Conservation (phyloP, 2,113 vertebrate genomes). For the Dromaius novaehollandiae region DNA sequence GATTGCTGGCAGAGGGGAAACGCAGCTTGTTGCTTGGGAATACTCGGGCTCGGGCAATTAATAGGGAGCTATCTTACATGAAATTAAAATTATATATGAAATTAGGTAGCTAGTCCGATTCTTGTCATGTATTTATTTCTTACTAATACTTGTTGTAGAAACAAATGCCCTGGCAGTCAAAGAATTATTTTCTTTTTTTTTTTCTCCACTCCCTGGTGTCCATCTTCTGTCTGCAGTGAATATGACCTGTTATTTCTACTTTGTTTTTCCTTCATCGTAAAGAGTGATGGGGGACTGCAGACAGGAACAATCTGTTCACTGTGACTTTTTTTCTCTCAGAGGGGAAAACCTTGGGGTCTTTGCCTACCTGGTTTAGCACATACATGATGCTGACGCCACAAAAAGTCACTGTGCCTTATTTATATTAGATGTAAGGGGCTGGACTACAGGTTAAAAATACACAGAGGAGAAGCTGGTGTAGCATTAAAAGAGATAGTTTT, state of each 20-base stretch:
- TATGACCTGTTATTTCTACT: background rate
- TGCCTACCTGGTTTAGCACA: background rate
- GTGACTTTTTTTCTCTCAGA: background rate
- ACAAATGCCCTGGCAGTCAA: background rate
- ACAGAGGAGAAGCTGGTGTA: background rate
- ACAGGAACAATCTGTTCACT: background rate
- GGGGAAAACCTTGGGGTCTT: background rate
- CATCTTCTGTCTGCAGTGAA: fast-evolving
- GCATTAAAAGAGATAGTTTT: background rate
- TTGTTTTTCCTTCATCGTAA: background rate
- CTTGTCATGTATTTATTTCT: background rate
- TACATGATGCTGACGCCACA: fast-evolving
- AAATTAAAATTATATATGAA: background rate
- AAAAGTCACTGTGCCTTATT: background rate
- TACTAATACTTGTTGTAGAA: background rate
- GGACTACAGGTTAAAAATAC: background rate
- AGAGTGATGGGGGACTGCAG: background rate
- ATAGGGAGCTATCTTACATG: background rate
- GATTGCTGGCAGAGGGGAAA: background rate
- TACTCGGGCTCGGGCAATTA: background rate
- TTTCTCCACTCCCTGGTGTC: background rate
- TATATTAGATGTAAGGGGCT: background rate
- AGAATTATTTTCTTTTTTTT: background rate
- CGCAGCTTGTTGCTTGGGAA: background rate
- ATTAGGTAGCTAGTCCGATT: background rate